These are phyloP conservation scores for Megalopta genalis DNA, from an alignment of 1,140 invertebrate genomes.

Conservation along the genomic window DNA sequence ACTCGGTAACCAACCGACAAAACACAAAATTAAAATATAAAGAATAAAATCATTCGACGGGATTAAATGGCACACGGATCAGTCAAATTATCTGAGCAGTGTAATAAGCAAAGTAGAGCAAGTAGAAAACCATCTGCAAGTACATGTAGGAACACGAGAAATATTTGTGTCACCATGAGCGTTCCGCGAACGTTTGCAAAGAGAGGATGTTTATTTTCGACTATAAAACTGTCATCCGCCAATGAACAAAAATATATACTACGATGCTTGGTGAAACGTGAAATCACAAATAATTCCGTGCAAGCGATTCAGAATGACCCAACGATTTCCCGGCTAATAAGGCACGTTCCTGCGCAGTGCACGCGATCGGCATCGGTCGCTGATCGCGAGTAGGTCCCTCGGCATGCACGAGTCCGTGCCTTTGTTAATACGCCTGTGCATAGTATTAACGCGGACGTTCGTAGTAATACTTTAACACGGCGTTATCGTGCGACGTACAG, in stretches of 20 bases:
- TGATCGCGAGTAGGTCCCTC: slow-evolving; percentile 3
- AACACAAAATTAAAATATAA: too few relatives aligned
- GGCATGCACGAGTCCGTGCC: slow-evolving; percentile 19
- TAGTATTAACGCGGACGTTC: slow-evolving; percentile 35
- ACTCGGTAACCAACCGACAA: too few relatives aligned
- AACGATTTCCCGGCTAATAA: slow-evolving; percentile 4
- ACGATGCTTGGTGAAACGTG: neutral
- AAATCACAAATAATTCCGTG: neutral
- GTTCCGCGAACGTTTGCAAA: neutral
- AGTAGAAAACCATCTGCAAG: neutral
- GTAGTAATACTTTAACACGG: slow-evolving; percentile 55
- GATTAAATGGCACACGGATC: too few relatives aligned
- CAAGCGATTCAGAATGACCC: neutral
- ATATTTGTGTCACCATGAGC: neutral
- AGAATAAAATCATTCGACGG: too few relatives aligned
- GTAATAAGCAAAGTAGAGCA: too few relatives aligned
- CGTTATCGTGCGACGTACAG: slow-evolving; percentile 55
- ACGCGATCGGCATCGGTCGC: neutral
- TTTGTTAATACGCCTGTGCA: slow-evolving; percentile 30
- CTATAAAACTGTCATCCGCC: neutral
- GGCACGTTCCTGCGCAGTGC: neutral
- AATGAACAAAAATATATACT: neutral
- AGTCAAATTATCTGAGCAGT: too few relatives aligned
- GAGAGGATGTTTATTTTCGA: slow-evolving; percentile 12
- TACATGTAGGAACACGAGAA: neutral